phyloP scores from a whole-genome alignment of 2,888 invertebrate genomes.

The Cremastobaeus sp. region DNA sequence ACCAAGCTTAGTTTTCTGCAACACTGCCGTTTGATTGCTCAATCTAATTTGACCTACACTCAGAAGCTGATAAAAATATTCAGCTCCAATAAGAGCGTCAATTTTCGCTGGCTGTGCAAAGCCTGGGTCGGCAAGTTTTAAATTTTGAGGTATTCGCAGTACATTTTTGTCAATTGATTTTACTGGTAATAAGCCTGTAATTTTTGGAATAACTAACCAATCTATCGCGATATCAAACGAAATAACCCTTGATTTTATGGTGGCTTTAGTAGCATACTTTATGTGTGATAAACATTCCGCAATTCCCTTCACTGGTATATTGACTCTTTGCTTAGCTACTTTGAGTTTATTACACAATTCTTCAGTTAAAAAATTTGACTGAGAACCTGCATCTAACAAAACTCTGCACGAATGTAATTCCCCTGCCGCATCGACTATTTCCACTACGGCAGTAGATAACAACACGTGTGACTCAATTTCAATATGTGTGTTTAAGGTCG shows the following conservation, averaged over 20 bases:
- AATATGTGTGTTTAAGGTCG: neutral
- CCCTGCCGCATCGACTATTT: slow-evolving; percentile 12
- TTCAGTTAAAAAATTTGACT: slow-evolving; percentile 25
- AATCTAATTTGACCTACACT: slow-evolving; percentile 31
- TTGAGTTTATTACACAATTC: slow-evolving; percentile 3
- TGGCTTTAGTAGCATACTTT: neutral
- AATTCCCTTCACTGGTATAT: slow-evolving; percentile 22
- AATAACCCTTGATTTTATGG: slow-evolving; percentile 9
- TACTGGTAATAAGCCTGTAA: neutral
- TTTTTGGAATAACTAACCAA: neutral
- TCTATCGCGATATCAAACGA: neutral
- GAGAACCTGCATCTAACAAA: slow-evolving; percentile 23
- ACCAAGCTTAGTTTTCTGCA: slow-evolving; percentile 51
- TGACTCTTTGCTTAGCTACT: neutral
- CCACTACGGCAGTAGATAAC: slow-evolving; percentile 2
- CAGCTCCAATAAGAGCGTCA: slow-evolving; percentile 50
- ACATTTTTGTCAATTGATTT: neutral
- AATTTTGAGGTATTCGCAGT: slow-evolving; percentile 4
- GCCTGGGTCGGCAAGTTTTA: slow-evolving; percentile 46
- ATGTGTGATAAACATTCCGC: neutral
- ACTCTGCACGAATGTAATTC: slow-evolving; percentile 6
- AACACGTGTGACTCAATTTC: neutral
- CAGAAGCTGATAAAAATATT: slow-evolving; percentile 29
- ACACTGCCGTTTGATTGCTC: neutral
- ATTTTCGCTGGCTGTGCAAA: slow-evolving; percentile 11